Conservation (phyloP, 2,797 vertebrate species). For the Morus bassanus region DNA sequence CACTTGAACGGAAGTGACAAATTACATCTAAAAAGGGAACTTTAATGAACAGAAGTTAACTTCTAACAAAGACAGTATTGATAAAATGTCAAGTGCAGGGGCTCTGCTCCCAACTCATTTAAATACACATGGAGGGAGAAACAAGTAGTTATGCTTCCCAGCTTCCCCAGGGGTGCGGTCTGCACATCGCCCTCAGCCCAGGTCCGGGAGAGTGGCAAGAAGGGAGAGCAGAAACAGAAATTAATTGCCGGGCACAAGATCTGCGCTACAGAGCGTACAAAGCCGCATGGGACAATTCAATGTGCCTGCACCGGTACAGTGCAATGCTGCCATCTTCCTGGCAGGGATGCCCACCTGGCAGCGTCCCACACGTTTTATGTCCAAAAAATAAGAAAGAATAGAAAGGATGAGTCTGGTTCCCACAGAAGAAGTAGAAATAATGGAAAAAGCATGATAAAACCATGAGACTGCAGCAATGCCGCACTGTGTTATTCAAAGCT, state of each 20-base stretch:
- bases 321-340: background rate
- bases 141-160: background rate
- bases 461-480: background rate
- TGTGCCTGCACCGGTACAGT: background rate
- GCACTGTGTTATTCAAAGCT: background rate
- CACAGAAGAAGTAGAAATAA: background rate
- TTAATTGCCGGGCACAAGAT: background rate
- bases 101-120: background rate
- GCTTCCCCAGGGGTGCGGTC: background rate
- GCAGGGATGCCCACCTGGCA: background rate
- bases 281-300: rapidly evolving
- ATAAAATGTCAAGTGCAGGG: background rate
- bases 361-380: rapidly evolving
- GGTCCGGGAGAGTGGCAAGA: background rate
- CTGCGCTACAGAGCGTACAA: rapidly evolving
- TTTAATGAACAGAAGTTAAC: constrained; percentile 34
- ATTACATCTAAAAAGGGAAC: background rate
- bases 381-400: background rate
- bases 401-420: background rate
- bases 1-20: background rate
- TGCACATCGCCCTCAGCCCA: background rate
- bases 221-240: background rate
- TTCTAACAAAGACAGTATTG: background rate
- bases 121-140: background rate
- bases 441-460: background rate